These are phyloP conservation scores for Caenorhabditis angaria DNA, from an alignment of 2,888 invertebrate genomes.

Conservation along the genomic window DNA sequence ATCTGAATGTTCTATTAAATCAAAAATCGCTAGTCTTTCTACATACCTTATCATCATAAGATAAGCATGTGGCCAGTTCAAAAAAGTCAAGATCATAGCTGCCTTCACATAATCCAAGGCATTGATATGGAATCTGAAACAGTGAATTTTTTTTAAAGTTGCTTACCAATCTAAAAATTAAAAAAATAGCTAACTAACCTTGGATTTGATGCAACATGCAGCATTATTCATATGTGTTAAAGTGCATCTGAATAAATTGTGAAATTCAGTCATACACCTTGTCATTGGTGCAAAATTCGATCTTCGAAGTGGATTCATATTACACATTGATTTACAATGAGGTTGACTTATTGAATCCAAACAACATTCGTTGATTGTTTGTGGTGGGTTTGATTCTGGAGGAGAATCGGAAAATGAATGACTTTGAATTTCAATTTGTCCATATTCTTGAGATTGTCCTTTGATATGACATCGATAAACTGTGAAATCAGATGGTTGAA, in stretches of 20 bases:
- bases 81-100: background rate
- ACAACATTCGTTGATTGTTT: slow-evolving; percentile 49
- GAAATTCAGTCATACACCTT: slow-evolving; percentile 21
- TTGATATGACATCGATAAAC: slow-evolving; percentile 39
- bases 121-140: slow-evolving; percentile 49
- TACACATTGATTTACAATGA: slow-evolving; percentile 40
- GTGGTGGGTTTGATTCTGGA: slow-evolving; percentile 30
- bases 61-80: background rate
- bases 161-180: background rate
- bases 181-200: slow-evolving; percentile 16
- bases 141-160: background rate
- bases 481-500: slow-evolving; percentile 30
- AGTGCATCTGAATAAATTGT: slow-evolving; percentile 44
- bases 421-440: slow-evolving; percentile 12
- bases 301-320: background rate
- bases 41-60: background rate
- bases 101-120: slow-evolving; percentile 53
- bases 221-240: slow-evolving; percentile 23
- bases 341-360: slow-evolving; percentile 12
- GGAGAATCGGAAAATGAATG: slow-evolving; percentile 7
- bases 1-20: slow-evolving; percentile 16
- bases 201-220: slow-evolving; percentile 46
- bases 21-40: background rate
- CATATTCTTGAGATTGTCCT: slow-evolving; percentile 29
- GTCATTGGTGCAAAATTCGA: slow-evolving; percentile 17